These are phyloP conservation scores for Mastomys coucha DNA, from an alignment of 2,113 vertebrate genomes.

Conservation along the genomic window DNA sequence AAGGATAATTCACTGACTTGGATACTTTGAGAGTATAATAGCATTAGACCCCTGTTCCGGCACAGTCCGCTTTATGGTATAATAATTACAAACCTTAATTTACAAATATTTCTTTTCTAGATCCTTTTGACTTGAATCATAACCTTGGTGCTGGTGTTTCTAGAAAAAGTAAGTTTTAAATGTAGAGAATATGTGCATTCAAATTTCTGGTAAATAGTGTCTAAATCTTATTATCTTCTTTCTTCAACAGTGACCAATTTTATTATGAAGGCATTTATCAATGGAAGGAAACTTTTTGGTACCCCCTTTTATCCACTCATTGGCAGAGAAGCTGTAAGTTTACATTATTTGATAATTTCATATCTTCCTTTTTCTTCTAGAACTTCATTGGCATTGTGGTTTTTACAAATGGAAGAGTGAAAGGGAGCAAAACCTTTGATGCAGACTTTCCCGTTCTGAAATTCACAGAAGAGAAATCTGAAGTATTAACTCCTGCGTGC, in stretches of 20 bases:
- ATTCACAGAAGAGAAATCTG: neutral
- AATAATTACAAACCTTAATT: conserved; percentile 41
- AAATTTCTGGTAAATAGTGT: conserved; percentile 20
- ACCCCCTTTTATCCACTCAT: conserved; percentile 94
- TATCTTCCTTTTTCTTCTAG: conserved; percentile 1
- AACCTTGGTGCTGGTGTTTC: conserved; percentile 99
- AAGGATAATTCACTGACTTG: conserved; percentile 44
- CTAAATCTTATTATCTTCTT: conserved; percentile 72
- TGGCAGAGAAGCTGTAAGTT: conserved; percentile 95
- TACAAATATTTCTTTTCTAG: conserved; percentile 84
- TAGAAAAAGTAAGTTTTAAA: conserved; percentile 95
- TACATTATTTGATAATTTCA: conserved; percentile 17
- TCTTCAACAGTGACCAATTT: conserved; percentile 96
- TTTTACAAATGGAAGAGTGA: neutral
- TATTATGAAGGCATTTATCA: conserved; percentile 99
- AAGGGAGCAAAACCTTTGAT: neutral
- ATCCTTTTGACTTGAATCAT: conserved; percentile 99
- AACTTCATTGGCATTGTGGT: neutral
- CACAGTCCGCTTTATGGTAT: conserved; percentile 28
- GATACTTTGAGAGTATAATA: neutral
- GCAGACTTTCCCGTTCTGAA: conserved; percentile 42
- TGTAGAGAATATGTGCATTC: conserved; percentile 35
- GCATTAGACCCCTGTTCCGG: conserved; percentile 16
- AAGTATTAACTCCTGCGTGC: neutral
- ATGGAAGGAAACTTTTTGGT: conserved; percentile 97